Base-by-base conservation (phyloP, 2,113 vertebrate genomes). In the Chaenocephalus aceratus region DNA sequence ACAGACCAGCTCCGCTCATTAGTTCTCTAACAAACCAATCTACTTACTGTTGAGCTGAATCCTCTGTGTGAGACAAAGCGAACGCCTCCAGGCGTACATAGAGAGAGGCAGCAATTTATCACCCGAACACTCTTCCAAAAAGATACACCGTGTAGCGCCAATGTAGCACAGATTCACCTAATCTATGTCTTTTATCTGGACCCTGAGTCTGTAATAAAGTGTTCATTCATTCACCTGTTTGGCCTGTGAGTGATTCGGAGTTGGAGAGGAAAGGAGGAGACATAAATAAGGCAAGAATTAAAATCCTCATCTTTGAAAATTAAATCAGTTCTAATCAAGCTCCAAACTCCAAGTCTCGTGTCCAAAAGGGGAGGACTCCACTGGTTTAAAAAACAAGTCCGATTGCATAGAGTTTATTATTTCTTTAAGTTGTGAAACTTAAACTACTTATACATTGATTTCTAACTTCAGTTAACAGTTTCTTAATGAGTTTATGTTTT, bases 11-110 rank as follows among this genome's bases (percentile, higher is more conserved):
- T 59, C 77, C 41, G 53, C 70, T 82, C 77, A 84, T 86, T 81
- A 82, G 70, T 52, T 51, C 71, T 52, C 66, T 18, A 77, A 76
- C 60, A 70, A 64, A 88, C 84, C 75, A 57, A 61, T 84, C 56
- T 57, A 26, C 73, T 78, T 58, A 65, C 44, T 57, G 57, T 71
- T 61, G n/a, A 18, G 60, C 66, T 60, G 30, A 80, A 53, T 82
- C 77, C 64, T 79, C 4, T 0, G 14, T n/a, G 76, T 70, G 7
- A 66, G 41, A 66, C 48, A 12, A 36, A 45, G 49, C 23, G 10
- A 44, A 26, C 2, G 11, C 52, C 60, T 81, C 23, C 63, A 41
- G 51, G 26, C 61, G 26, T 14, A 44, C 41, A 52, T 2, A 53
- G 52, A 70, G 11, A 79, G 18, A 48, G 45, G 13, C 65, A 65